Evolutionary conservation across 2,113 vertebrate species (phyloP).

Genomic region (Aepyceros melampus): DNA sequence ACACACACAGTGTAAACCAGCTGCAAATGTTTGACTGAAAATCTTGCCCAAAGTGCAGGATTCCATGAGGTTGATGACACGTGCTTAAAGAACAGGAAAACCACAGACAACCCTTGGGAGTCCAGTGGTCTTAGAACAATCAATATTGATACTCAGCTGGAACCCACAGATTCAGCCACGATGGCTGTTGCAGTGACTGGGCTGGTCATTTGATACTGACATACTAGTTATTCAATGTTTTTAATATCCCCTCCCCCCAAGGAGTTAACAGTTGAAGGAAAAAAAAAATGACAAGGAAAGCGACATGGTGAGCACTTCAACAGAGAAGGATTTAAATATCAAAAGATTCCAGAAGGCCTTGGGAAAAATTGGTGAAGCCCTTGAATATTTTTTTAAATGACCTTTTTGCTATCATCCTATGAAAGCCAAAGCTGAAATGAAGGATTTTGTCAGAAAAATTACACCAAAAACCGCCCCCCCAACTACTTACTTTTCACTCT

Average conservation of each 20-base stretch:
- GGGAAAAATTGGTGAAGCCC: constrained; percentile 33
- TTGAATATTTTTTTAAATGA: constrained; percentile 54
- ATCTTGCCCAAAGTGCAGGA: not conserved
- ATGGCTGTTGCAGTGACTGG: not conserved
- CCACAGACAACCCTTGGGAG: not conserved
- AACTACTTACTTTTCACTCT: constrained; percentile 5
- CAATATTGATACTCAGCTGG: not conserved
- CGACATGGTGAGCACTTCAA: constrained; percentile 44
- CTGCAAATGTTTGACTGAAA: not conserved
- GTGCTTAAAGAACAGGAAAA: not conserved
- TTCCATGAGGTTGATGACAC: not conserved
- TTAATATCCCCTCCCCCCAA: not conserved
- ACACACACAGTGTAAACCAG: not conserved
- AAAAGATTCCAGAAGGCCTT: constrained; percentile 36
- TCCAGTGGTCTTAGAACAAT: not conserved
- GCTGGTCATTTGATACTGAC: not conserved
- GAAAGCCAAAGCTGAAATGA: constrained; percentile 44
- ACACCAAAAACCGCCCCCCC: not conserved
- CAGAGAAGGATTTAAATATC: constrained; percentile 64
- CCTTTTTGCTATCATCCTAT: constrained; percentile 27
- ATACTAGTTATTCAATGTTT: not conserved
- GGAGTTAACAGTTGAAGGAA: not conserved
- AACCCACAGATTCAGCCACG: not conserved
- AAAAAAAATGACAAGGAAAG: constrained; percentile 31
- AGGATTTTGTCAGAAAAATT: constrained; percentile 61